Evolutionary conservation across 1,140 invertebrate genomes (phyloP).

Genomic region (Sycophaga agraensis): DNA sequence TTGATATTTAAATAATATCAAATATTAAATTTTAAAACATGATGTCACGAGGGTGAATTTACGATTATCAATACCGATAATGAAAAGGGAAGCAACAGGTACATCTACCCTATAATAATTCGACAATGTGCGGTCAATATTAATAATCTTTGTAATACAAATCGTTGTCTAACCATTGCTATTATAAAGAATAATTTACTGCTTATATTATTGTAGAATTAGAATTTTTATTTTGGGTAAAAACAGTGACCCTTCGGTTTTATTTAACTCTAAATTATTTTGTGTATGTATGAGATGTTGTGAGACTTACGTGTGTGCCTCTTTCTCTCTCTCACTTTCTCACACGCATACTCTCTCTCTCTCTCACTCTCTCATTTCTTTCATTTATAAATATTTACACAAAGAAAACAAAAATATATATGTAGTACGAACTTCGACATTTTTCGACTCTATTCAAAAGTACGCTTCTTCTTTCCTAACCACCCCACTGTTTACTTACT

Average conservation of each 20-base stretch:
- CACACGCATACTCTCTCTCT: background rate
- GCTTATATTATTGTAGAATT: too few species aligned
- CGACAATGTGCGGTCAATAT: too few species aligned
- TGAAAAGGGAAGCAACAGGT: too few species aligned
- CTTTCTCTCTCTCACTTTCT: background rate
- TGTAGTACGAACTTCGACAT: conserved; percentile 23
- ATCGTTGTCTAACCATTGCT: too few species aligned
- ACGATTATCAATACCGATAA: too few species aligned
- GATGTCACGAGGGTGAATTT: too few species aligned
- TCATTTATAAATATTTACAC: conserved; percentile 29
- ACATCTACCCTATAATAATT: too few species aligned
- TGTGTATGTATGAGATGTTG: conserved; percentile 16
- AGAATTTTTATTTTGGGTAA: conserved; percentile 5
- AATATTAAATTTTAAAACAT: too few species aligned
- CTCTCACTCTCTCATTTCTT: conserved; percentile 6
- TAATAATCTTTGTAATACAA: too few species aligned
- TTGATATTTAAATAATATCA: too few species aligned
- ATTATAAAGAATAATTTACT: too few species aligned
- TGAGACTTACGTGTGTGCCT: background rate
- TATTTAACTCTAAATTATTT: conserved; percentile 13
- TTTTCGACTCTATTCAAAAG: background rate
- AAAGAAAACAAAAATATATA: conserved; percentile 25
- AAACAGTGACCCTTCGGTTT: conserved; percentile 14
- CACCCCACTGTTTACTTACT: conserved; percentile 14
- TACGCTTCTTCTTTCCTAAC: background rate